Evolutionary conservation across 2,797 vertebrate genomes (phyloP).

Genomic region (Lepus oiostolus): DNA sequence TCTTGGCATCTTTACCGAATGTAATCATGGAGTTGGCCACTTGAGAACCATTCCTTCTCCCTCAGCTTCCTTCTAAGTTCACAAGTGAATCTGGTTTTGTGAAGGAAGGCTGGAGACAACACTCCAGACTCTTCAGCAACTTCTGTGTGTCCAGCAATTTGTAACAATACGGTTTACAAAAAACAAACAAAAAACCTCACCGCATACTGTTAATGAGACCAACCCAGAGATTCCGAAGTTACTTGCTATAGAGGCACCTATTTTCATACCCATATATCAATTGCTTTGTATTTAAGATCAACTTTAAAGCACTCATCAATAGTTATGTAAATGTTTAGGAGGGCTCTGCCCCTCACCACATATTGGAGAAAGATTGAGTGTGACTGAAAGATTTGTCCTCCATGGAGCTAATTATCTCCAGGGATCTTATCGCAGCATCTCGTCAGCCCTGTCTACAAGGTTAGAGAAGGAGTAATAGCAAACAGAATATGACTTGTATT

Average conservation of each 20-base stretch:
- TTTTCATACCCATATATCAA: neutral
- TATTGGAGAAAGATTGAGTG: constrained; percentile 40
- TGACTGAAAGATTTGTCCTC: constrained; percentile 33
- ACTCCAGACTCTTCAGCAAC: neutral
- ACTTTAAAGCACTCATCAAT: neutral
- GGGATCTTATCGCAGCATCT: constrained; percentile 76
- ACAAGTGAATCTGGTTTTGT: constrained; percentile 7
- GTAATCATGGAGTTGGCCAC: neutral
- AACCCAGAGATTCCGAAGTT: neutral
- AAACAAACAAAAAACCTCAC: neutral
- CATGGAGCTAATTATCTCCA: constrained; percentile 76
- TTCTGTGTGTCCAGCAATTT: neutral
- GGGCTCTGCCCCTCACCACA: neutral
- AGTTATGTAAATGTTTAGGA: neutral
- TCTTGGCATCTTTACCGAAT: neutral
- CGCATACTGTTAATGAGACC: neutral
- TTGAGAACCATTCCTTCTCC: neutral
- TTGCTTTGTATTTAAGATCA: neutral
- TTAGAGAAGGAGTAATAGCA: constrained; percentile 78
- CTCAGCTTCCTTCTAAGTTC: neutral
- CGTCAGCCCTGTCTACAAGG: constrained; percentile 77
- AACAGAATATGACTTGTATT: constrained; percentile 80
- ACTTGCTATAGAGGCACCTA: neutral
- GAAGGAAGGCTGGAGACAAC: neutral
- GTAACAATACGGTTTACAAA: neutral